phyloP scores from a whole-genome alignment of 2,113 vertebrate species.

The Conger conger region DNA sequence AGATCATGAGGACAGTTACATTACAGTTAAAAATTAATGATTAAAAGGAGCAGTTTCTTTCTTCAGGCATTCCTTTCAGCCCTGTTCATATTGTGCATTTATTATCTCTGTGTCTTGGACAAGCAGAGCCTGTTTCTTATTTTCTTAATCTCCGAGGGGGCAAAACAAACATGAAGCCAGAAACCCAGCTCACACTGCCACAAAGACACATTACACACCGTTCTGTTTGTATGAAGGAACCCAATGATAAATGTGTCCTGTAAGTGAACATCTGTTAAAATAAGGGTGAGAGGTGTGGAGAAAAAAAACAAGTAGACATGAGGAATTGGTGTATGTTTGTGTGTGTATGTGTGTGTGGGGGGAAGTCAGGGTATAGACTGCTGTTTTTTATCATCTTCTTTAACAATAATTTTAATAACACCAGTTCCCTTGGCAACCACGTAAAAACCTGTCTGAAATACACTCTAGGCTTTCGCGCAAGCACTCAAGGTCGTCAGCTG shows the following conservation, averaged over 20 bases:
- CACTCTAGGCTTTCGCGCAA: not conserved
- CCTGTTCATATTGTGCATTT: not conserved
- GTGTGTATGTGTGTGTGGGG: not conserved
- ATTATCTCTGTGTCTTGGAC: not conserved
- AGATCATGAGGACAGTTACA: not conserved
- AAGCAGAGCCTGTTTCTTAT: not conserved
- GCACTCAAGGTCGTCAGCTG: conserved; percentile 12
- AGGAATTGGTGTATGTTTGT: not conserved
- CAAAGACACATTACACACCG: not conserved
- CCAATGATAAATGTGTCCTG: not conserved
- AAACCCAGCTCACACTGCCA: not conserved
- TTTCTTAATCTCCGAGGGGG: not conserved
- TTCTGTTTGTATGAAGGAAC: not conserved
- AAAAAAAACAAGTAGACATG: not conserved
- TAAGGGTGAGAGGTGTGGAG: not conserved
- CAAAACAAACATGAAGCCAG: not conserved
- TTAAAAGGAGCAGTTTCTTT: not conserved
- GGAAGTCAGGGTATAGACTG: not conserved
- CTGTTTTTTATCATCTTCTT: not conserved
- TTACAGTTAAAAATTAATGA: not conserved
- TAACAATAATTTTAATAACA: not conserved
- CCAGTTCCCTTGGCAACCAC: not conserved
- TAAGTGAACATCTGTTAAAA: not conserved
- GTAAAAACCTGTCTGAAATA: not conserved
- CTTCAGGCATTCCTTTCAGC: not conserved